Evolutionary conservation across 2,113 vertebrate genomes (phyloP).

Genomic region (Ptilonorhynchus violaceus): DNA sequence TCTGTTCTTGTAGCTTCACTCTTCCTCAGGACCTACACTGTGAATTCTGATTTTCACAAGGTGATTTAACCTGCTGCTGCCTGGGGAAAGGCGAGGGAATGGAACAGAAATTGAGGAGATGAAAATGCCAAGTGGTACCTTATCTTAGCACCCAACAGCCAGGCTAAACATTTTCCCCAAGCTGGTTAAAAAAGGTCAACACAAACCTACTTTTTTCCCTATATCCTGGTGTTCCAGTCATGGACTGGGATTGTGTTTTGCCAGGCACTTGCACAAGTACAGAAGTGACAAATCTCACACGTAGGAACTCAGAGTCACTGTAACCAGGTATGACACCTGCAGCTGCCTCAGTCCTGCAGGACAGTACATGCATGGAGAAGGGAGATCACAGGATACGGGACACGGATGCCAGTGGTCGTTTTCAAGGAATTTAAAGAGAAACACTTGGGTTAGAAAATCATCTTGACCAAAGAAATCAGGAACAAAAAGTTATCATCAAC

Average conservation of each 20-base stretch:
- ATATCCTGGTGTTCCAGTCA: rapidly evolving
- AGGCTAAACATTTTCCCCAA: neutral
- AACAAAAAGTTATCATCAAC: neutral
- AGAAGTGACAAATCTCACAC: neutral
- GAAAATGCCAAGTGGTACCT: neutral
- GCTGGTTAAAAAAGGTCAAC: neutral
- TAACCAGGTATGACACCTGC: neutral
- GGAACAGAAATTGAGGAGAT: neutral
- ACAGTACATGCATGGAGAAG: rapidly evolving
- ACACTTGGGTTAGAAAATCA: neutral
- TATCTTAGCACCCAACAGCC: neutral
- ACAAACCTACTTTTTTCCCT: no score
- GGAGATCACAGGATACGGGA: no score
- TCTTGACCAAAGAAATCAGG: neutral
- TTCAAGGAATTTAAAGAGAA: neutral
- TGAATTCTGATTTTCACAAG: neutral
- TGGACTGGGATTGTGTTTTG: rapidly evolving
- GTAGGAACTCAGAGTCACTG: neutral
- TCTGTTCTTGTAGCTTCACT: neutral
- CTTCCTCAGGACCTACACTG: neutral
- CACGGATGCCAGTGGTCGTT: rapidly evolving
- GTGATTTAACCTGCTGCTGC: neutral
- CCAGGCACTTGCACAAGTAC: neutral
- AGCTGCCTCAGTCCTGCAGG: neutral
- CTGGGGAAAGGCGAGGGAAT: neutral